Percentiles rank a stretch among this genome's conserved stretches.
Evolutionary conservation across 1,140 invertebrate genomes (phyloP).

Genomic region (Matsumurasca onukii): DNA sequence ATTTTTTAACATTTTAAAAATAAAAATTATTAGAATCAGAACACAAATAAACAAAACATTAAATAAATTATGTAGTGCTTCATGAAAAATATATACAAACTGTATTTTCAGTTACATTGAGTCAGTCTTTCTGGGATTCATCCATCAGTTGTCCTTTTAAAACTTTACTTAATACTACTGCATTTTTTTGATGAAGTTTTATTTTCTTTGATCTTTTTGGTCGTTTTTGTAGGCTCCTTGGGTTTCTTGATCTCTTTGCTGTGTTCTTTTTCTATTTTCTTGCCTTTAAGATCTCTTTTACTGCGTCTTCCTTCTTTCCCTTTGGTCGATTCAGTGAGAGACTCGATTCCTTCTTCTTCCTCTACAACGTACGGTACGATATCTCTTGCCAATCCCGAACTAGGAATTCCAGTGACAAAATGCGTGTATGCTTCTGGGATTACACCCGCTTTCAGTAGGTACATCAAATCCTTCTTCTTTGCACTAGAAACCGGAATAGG

Average conservation of each 20-base stretch:
- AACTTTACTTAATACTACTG: background rate
- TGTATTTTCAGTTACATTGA: background rate
- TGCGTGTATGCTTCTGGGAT: background rate
- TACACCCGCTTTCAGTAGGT: background rate
- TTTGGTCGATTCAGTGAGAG: background rate
- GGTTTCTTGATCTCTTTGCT: background rate
- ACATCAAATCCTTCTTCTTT: background rate
- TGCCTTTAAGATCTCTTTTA: background rate
- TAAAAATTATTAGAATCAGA: background rate
- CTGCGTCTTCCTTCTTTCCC: background rate
- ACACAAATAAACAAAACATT: background rate
- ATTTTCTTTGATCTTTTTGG: background rate
- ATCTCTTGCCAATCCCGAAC: background rate
- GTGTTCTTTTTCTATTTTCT: background rate
- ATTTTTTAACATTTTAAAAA: background rate
- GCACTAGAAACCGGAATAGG: background rate
- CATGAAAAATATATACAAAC: background rate
- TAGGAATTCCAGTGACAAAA: constrained; percentile 1
- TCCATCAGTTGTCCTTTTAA: background rate
- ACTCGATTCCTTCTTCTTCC: background rate
- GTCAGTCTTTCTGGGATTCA: background rate
- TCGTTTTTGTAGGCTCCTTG: background rate
- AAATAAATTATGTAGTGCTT: background rate
- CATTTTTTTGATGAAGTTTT: background rate
- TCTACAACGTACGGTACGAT: background rate